A percentile compares a stretch with the other conserved stretches of the same genome.
These are phyloP conservation scores for Opisthograptis luteolata DNA, from an alignment of 2,888 invertebrate genomes.

Conservation along the genomic window DNA sequence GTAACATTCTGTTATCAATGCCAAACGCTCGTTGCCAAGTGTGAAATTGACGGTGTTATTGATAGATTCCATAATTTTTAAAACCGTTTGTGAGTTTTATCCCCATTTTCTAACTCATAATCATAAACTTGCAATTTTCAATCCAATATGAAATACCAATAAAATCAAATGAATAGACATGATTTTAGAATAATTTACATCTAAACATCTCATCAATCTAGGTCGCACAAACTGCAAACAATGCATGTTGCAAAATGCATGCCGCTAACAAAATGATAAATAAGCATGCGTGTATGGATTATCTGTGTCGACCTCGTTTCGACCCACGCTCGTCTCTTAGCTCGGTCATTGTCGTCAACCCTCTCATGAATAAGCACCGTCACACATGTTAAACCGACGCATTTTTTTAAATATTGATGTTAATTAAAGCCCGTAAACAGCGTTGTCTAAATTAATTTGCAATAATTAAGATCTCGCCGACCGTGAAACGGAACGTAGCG, in stretches of 20 bases:
- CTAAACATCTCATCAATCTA: conserved; percentile 38
- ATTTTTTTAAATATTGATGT: conserved; percentile 13
- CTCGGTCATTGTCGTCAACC: conserved; percentile 70
- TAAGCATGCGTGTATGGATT: conserved; percentile 53
- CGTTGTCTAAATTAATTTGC: conserved; percentile 21
- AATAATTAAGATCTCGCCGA: conserved; percentile 46
- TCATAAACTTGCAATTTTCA: no score
- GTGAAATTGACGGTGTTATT: no score
- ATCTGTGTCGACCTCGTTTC: conserved; percentile 67
- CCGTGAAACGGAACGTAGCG: conserved; percentile 75
- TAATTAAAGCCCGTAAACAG: conserved; percentile 14
- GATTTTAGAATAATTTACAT: conserved; percentile 3
- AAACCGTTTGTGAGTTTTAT: no score
- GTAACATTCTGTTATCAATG: no score
- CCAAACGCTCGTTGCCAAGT: no score
- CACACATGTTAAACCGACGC: conserved; percentile 39
- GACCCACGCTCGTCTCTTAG: conserved; percentile 62
- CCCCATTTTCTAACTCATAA: not conserved
- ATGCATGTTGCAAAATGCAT: conserved; percentile 69
- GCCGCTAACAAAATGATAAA: conserved; percentile 58
- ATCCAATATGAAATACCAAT: not conserved
- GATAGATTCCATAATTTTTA: no score
- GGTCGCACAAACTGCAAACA: conserved; percentile 54
- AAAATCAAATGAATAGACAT: not conserved
- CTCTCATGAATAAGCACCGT: conserved; percentile 43